Evolutionary conservation across 1,140 invertebrate species (phyloP), one percentile per base, ranked within the genome.

Genomic region (Polypedilum vanderplanki): DNA sequence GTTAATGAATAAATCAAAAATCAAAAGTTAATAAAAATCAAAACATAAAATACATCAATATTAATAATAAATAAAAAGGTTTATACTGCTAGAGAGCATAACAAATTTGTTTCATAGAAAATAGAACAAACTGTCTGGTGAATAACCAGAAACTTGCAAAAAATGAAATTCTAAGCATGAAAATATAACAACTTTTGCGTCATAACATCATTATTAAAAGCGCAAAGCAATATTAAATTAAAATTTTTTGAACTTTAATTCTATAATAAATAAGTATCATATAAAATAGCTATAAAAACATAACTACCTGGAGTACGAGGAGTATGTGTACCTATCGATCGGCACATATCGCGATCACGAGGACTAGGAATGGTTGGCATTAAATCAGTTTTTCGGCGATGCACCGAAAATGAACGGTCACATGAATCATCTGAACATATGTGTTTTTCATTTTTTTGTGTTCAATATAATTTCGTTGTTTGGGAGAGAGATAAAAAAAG

Each of bases 301-400:
- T 67, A 22, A 80, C 82, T 83, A 91, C 90, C 90, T 91, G 88
- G 88, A 80, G 88, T 89, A 79, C 88, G 86, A 80, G 87, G 86
- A 80, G 89, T 88, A 78, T 86, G 84, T 83, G 87, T 88, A 76
- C 80, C 79, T 73, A 84, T 83, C 79, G 81, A 83, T 81, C 78
- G 82, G 81, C 81, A 85, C 79, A 77, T 87, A 84, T 79, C 90
- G 87, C 77, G 86, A 73, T 57, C 46, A 57, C 89, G 86, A 73
- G 88, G 87, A 77, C 90, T 90, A 75, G 93, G 93, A 83, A 94
- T 88, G 77, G 93, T 95, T 76, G 94, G 94, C 85, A 93, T 92
- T 81, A 96, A 85, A 85, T 96, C 94, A 75, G 93, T 95, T 82
- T 93, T 91, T 77, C 93, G 88, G 77, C 94, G 88, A 77, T 90